Evolutionary conservation across 2,888 invertebrate species (phyloP).

Genomic region (Hoplodrina ambigua): DNA sequence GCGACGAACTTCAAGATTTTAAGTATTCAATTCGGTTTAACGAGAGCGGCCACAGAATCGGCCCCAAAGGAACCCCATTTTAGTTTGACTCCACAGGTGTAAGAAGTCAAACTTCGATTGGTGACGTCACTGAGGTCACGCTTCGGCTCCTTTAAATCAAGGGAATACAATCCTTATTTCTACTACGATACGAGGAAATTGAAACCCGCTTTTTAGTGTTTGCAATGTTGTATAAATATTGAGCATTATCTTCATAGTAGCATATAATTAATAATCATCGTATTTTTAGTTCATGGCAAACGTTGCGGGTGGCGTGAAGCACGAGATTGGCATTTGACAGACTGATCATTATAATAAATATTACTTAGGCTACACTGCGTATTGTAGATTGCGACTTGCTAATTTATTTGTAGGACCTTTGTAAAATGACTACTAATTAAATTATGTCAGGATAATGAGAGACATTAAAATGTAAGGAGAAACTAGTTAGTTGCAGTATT

Average conservation of each 20-base stretch:
- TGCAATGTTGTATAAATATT: constrained; percentile 6
- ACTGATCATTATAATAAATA: constrained; percentile 45
- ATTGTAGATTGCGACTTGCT: constrained; percentile 4
- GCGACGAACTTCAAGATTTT: too few species aligned
- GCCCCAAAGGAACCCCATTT: constrained; percentile 4
- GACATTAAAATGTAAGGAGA: not conserved
- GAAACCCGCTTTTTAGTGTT: not conserved
- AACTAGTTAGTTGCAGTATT: not conserved
- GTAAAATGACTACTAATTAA: not conserved
- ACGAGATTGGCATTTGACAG: constrained; percentile 53
- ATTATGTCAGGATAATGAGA: not conserved
- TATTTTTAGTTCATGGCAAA: constrained; percentile 66
- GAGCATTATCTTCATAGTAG: constrained; percentile 5
- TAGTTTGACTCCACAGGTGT: too few species aligned
- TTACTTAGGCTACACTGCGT: constrained; percentile 12
- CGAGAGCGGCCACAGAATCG: not conserved
- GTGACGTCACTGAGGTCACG: too few species aligned
- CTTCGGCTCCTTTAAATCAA: too few species aligned
- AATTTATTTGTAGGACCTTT: constrained; percentile 8
- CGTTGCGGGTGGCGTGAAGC: constrained; percentile 63
- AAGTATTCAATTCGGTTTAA: not conserved
- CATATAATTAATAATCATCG: constrained; percentile 28
- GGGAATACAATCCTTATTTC: too few species aligned
- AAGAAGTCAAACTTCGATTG: too few species aligned
- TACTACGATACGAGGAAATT: too few species aligned